A percentile compares a stretch with the other conserved stretches of the same genome.
These are phyloP conservation scores for Pseudocheirus occidentalis DNA, from an alignment of 2,797 vertebrate species.

Conservation along the genomic window DNA sequence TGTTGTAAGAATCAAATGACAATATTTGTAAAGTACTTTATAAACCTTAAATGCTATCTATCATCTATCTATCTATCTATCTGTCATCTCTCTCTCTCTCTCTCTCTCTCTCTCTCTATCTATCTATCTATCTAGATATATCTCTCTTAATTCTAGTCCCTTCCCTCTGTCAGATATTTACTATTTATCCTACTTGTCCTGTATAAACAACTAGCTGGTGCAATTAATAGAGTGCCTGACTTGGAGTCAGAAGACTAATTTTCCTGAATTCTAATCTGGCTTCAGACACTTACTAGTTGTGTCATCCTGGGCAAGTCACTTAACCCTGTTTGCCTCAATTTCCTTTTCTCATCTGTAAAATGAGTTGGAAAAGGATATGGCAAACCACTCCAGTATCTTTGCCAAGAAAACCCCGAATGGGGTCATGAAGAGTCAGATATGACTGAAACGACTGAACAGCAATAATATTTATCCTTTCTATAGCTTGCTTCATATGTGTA, in stretches of 20 bases:
- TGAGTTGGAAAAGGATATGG: background rate
- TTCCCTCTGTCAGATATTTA: background rate
- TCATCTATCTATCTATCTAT: background rate
- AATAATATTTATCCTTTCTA: background rate
- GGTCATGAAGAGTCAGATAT: background rate
- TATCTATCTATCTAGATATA: background rate
- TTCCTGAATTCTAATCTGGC: background rate
- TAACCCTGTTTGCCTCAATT: background rate
- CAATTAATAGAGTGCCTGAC: background rate
- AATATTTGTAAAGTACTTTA: background rate
- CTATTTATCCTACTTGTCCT: background rate
- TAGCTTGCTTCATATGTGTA: background rate
- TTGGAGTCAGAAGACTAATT: background rate
- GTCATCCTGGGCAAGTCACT: background rate
- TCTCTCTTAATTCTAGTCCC: background rate
- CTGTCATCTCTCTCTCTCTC: too few species aligned
- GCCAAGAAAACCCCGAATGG: background rate
- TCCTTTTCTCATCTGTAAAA: background rate
- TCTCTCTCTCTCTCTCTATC: too few species aligned
- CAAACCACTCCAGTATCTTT: background rate
- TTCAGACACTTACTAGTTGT: background rate
- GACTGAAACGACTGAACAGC: background rate
- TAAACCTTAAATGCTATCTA: background rate
- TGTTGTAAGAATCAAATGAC: background rate
- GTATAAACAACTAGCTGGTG: background rate